Percentiles rank a stretch among this genome's conserved stretches.
phyloP scores from a whole-genome alignment of 1,140 invertebrate genomes.

The Drosophila fuyamai region DNA sequence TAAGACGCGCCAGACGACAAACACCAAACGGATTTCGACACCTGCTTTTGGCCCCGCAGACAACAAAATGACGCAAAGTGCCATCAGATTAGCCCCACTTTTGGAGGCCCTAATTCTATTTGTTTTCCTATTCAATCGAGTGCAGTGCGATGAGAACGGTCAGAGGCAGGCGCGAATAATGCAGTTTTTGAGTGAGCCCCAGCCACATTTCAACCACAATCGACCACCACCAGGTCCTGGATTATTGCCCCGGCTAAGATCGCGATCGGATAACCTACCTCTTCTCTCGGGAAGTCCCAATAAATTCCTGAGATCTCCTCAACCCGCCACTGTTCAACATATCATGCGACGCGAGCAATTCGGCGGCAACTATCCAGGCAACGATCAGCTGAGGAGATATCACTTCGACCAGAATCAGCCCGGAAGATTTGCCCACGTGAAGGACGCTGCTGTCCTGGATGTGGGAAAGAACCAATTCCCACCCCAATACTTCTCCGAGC shows the following conservation, averaged over 20 bases:
- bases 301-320: conserved; percentile 32
- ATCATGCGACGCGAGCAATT: conserved; percentile 59
- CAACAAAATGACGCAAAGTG: conserved; percentile 35
- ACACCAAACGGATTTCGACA: conserved; percentile 27
- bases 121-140: conserved; percentile 24
- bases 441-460: conserved; percentile 61
- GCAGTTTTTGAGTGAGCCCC: conserved; percentile 60
- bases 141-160: conserved; percentile 23
- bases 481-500: conserved; percentile 49
- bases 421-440: conserved; percentile 52
- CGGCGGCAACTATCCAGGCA: conserved; percentile 18
- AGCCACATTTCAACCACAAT: conserved; percentile 36
- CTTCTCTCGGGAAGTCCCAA: conserved; percentile 9
- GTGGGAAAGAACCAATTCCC: conserved; percentile 67
- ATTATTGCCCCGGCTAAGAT: conserved; percentile 28
- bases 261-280: conserved; percentile 42
- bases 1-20: conserved; percentile 57
- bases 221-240: conserved; percentile 26
- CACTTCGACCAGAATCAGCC: conserved; percentile 38
- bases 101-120: conserved; percentile 29
- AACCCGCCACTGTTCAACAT: conserved; percentile 44
- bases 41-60: not conserved
- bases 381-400: conserved; percentile 35
- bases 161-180: conserved; percentile 52
- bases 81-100: conserved; percentile 19